A percentile compares a stretch with the other conserved stretches of the same genome.
These are phyloP conservation scores for Leptinotarsa defecta DNA, from an alignment of 1,140 invertebrate genomes.

Conservation along the genomic window DNA sequence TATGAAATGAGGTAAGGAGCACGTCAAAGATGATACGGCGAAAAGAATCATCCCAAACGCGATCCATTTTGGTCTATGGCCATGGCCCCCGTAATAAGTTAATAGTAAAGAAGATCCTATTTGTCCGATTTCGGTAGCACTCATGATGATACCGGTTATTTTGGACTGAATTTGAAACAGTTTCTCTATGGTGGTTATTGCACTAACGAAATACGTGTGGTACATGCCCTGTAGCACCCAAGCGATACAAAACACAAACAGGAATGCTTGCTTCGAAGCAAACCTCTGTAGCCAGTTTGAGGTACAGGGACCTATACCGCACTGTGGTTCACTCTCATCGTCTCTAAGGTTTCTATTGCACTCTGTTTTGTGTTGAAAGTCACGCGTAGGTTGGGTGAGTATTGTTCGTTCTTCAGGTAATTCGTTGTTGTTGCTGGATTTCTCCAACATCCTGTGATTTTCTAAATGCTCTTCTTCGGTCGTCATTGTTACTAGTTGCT, in stretches of 20 bases:
- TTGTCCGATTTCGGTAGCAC: slow-evolving; percentile 93
- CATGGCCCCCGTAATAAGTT: slow-evolving; percentile 91
- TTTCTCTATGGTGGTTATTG: slow-evolving; percentile 96
- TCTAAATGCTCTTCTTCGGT: slow-evolving; percentile 14
- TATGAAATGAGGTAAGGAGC: slow-evolving; percentile 81
- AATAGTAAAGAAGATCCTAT: slow-evolving; percentile 85
- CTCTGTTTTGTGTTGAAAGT: slow-evolving; percentile 19
- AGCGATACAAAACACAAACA: slow-evolving; percentile 84
- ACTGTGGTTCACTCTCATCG: slow-evolving; percentile 61
- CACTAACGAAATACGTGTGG: slow-evolving; percentile 94
- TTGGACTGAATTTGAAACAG: slow-evolving; percentile 94
- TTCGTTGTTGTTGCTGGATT: slow-evolving; percentile 43
- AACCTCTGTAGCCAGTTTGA: slow-evolving; percentile 76
- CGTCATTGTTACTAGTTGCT: slow-evolving; percentile 13
- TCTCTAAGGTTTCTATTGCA: slow-evolving; percentile 37
- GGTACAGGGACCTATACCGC: slow-evolving; percentile 71
- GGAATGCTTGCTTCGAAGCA: slow-evolving; percentile 87
- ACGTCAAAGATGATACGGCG: slow-evolving; percentile 84
- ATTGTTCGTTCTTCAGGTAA: slow-evolving; percentile 47
- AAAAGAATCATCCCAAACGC: slow-evolving; percentile 91
- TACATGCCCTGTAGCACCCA: slow-evolving; percentile 94
- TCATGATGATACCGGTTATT: slow-evolving; percentile 91
- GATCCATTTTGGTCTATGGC: slow-evolving; percentile 95
- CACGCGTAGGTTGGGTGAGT: slow-evolving; percentile 37
- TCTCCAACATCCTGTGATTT: slow-evolving; percentile 25